Base-by-base conservation (phyloP, 2,797 vertebrate genomes). In the Morelia viridis region DNA sequence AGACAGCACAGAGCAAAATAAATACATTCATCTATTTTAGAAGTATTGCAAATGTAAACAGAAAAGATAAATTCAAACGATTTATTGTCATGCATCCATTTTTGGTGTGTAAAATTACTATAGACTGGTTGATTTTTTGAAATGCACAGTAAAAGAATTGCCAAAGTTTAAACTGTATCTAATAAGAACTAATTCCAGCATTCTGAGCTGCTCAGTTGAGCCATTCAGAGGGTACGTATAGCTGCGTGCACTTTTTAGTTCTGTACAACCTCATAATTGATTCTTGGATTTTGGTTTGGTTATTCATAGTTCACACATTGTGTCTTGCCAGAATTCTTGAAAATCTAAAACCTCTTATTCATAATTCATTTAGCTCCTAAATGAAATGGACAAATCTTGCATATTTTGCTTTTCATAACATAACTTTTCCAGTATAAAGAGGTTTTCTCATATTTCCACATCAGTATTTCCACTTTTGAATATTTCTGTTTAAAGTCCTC, bases 1-100 rank as follows among this genome's bases (percentile, higher is more conserved):
- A 93, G 94, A 24, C 91, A 3, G 4, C 26, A 90, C 68, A 88
- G 65, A 71, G 65, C 60, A 85, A 90, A 85, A 95, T 62, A 58
- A 92, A 71, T 41, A 35, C 13, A 58, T 87, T 91, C 71, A 91
- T 93, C 62, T 35, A 56, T 91, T 41, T 57, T 83, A 87, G 35
- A 91, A 11, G 61, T 28, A 50, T 76, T 87, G 76, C 9, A 92
- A 46, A 87, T 58, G 0, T 24, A 84, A 89, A 91, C 89, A 31
- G 28, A 87, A 94, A 50, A 87, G 89, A 83, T 50, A 92, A 88
- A 91, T n/a, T 19, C 62, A 64, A 88, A 91, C 57, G 13, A 10
- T 3, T n/a, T 53, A 53, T 76, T 83, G 57, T 41, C 6, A 41
- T 17, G 2, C 31, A 87, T 56, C 57, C 35, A 26, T 60, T 60